Base-by-base conservation (phyloP, 2,888 invertebrate species). In the Oxyteleia sp. region DNA sequence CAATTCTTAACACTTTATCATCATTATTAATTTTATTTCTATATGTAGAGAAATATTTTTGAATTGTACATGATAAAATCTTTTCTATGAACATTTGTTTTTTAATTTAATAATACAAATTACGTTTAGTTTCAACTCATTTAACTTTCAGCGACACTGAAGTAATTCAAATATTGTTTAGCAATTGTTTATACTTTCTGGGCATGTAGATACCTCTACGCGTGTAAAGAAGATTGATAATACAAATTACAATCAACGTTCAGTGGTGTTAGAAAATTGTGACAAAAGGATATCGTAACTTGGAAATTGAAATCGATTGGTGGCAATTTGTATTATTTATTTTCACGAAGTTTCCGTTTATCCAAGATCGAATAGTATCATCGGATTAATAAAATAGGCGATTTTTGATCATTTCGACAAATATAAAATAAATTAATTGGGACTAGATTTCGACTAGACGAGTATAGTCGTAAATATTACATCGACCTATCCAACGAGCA, bases 371-470 rank as follows among this genome's bases (percentile, higher is more conserved):
- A 75, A 57, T 45, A 63, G 10, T 13, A 61, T 29, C 74, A 49
- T 35, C 51, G 16, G 41, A 66, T 55, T 55, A 78, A 83, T 71
- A 84, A 85, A 84, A 84, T 82, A 87, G 75, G 72, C 82, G 84
- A 87, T 86, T 82, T 84, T 59, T 82, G 64, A 20, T 55, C 78
- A 75, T 47, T 82, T 57, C 20, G 82, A 80, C 63, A 38, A 85
- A 84, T 75, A 84, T 41, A 81, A 87, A 86, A 86, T 72, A 86
- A 87, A 85, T 51, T 71, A 84, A 85, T 85, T 85, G 82, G 69
- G 83, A 86, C 86, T 87, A 87, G 86, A 86, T 84, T 86, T 84
- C 76, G 81, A 87, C 87, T 85, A 81, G 84, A 79, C 64, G 64
- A 83, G 63, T 69, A 79, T 75, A 69, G 69, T 79, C 79, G 83